Evolutionary conservation across 2,888 invertebrate species (phyloP), one percentile per base, ranked within the genome.

Genomic region (Pardosa pseudoannulata): DNA sequence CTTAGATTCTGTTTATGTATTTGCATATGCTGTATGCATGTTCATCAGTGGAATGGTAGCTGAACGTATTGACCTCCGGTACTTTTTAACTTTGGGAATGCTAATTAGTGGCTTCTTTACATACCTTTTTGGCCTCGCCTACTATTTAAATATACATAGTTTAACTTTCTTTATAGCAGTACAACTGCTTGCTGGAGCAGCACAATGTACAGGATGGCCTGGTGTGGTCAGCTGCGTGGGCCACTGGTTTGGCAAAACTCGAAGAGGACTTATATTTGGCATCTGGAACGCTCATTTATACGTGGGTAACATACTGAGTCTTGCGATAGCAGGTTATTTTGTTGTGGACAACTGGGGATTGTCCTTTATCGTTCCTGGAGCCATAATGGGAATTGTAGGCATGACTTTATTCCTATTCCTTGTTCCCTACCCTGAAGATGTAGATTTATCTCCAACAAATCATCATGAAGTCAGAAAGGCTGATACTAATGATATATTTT

Each of bases 281-380:
- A 93, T 98, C 6, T 98, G 98, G 98, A 98, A 98, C 92, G 97
- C 98, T 0, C 98, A 98, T 90, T 98, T 98, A 0, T 97, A 97
- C 0, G 94, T 98, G 11, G 98, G 98, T 46, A 99, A 98, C 91
- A 98, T 98, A 90, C 91, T 98, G 81, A 98, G 98, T 91, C 94
- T 96, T 0, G 91, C 98, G n/a, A 95, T 98, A 90, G 97, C 98
- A 0, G 96, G 96, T 0, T 92, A 94, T 71, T 98, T 95, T 92
- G 97, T 98, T 13, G 96, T 96, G 91, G 92, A 91, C 0, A 95
- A 97, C 91, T 98, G 98, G 98, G 95, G 96, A 0, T 92, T 96
- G 73, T 97, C 97, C 36, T 98, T 98, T 92, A 95, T 97, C 70
- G 95, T 97, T 89, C 98, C 98, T 6, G 98, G 96, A 23, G 95